These are phyloP conservation scores for Nasalis larvatus DNA, from an alignment of 2,113 vertebrate species.

Conservation along the genomic window DNA sequence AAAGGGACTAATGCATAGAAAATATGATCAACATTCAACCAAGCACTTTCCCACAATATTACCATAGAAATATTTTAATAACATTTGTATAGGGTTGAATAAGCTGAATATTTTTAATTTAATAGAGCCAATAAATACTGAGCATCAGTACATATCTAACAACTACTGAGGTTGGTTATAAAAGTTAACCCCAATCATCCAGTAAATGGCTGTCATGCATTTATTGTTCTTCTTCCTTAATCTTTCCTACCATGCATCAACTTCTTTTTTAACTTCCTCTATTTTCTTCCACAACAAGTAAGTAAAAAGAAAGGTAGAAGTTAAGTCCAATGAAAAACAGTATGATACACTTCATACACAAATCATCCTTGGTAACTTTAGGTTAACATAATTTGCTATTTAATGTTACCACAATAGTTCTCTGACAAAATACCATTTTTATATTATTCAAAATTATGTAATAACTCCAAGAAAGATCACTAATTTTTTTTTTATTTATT, in stretches of 20 bases:
- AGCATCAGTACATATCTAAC: background rate
- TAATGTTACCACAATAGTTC: background rate
- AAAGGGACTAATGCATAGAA: background rate
- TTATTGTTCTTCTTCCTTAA: conserved; percentile 18
- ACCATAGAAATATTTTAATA: background rate
- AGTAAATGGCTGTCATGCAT: background rate
- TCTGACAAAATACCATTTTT: background rate
- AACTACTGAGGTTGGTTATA: background rate
- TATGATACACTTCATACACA: background rate
- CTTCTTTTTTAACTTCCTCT: background rate
- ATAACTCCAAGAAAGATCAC: conserved; percentile 8
- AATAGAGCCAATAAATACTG: background rate
- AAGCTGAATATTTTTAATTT: conserved; percentile 32
- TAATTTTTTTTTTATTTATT: background rate
- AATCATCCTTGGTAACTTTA: background rate
- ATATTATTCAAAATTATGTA: background rate
- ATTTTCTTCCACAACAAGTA: conserved; percentile 1
- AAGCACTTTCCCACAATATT: background rate
- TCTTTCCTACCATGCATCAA: background rate
- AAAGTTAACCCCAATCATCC: background rate
- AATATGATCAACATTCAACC: background rate
- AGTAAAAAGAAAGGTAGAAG: background rate
- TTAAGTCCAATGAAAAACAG: background rate
- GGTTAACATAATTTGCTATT: background rate
- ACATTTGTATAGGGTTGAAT: background rate